These are phyloP conservation scores for Machaerirhynchus nigripectus DNA, from an alignment of 2,113 vertebrate genomes.

Conservation along the genomic window DNA sequence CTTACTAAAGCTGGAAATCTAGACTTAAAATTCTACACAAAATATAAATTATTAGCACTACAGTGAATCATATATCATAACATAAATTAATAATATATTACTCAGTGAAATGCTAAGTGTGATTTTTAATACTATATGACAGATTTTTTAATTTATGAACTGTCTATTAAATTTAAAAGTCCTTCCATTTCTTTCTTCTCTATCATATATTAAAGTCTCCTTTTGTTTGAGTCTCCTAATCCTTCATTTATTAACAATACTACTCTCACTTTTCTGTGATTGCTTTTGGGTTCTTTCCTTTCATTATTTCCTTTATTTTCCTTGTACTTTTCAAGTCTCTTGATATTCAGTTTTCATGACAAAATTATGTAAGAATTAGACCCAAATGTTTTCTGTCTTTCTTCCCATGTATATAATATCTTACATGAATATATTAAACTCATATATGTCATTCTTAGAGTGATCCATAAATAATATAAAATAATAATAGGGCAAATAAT, in stretches of 20 bases:
- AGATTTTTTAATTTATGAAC: conserved; percentile 62
- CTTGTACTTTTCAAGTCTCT: not conserved
- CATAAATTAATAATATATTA: conserved; percentile 60
- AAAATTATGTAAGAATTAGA: conserved; percentile 40
- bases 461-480: conserved; percentile 24
- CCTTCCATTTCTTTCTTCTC: conserved; percentile 46
- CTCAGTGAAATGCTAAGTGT: conserved; percentile 55
- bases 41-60: conserved; percentile 60
- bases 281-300: conserved; percentile 21
- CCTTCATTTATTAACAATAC: conserved; percentile 60
- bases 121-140: conserved; percentile 60
- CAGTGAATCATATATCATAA: conserved; percentile 54
- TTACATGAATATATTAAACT: conserved; percentile 24
- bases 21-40: conserved; percentile 48
- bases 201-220: conserved; percentile 53
- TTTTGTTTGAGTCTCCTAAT: conserved; percentile 59
- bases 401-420: not conserved
- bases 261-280: conserved; percentile 29
- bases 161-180: conserved; percentile 63
- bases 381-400: conserved; percentile 12
- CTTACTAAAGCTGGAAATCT: conserved; percentile 23
- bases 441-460: not conserved
- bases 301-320: conserved; percentile 25
- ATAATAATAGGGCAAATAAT: conserved; percentile 34
- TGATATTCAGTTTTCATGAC: conserved; percentile 10